Conservation (phyloP, 2,888 invertebrate species). For the Belgica antarctica region DNA sequence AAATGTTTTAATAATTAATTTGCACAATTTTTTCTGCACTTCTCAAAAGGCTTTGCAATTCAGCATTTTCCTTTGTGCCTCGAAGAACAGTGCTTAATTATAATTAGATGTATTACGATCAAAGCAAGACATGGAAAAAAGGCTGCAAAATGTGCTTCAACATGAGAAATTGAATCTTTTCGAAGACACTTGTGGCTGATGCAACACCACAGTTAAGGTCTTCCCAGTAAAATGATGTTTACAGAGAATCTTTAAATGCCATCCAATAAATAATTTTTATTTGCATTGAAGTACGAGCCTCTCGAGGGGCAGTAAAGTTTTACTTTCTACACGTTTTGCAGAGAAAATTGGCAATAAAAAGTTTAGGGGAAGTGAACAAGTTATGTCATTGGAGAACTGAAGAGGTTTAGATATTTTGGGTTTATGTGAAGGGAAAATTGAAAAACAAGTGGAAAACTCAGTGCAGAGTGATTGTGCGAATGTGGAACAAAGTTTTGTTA, state of each 20-base stretch:
- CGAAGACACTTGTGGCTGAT: neutral
- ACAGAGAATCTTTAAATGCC: conserved; percentile 20
- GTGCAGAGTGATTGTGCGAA: no score
- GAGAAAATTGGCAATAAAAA: neutral
- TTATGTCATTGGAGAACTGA: no score
- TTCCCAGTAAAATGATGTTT: conserved; percentile 12
- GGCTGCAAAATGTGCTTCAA: neutral
- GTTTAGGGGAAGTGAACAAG: no score
- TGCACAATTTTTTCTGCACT: neutral
- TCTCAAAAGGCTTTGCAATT: neutral
- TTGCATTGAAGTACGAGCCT: conserved; percentile 14
- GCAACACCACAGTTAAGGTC: conserved; percentile 14
- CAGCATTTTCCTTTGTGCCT: neutral
- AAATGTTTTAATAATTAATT: conserved; percentile 17
- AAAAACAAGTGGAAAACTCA: no score
- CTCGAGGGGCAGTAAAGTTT: neutral
- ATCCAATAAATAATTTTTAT: conserved; percentile 27
- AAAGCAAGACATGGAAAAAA: neutral
- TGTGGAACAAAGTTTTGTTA: no score
- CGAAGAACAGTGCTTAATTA: conserved; percentile 6
- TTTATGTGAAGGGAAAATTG: no score
- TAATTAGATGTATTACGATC: conserved; percentile 29
- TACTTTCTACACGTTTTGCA: conserved; percentile 22
- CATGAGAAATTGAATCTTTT: conserved; percentile 14
- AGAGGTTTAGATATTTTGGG: no score